These are phyloP conservation scores for Entomobrya proxima DNA, from an alignment of 2,888 invertebrate species.

Conservation along the genomic window DNA sequence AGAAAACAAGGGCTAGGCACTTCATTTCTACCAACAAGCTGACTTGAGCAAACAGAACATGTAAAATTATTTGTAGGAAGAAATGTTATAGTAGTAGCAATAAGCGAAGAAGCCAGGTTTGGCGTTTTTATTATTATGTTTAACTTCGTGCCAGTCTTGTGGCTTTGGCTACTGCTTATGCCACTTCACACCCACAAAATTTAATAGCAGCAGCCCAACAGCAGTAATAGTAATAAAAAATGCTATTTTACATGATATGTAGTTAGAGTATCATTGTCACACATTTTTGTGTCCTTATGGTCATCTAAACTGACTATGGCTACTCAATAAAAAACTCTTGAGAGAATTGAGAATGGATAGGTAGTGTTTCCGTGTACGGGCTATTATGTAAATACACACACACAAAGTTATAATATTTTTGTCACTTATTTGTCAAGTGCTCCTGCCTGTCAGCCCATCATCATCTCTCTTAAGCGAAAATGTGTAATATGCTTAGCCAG, in stretches of 20 bases:
- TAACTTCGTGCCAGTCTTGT: background rate
- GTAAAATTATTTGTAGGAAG: background rate
- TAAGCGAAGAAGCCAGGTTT: background rate
- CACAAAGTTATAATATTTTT: slow-evolving; percentile 27
- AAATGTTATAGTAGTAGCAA: background rate
- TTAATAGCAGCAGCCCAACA: background rate
- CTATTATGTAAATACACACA: background rate
- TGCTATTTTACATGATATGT: background rate
- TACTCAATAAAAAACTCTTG: background rate
- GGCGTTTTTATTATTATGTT: background rate
- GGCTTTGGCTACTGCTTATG: slow-evolving; percentile 10
- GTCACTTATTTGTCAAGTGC: slow-evolving; percentile 67
- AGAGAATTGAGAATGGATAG: background rate
- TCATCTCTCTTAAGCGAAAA: no score
- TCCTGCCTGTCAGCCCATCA: slow-evolving; percentile 58
- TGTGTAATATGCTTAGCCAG: background rate
- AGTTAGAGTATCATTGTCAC: slow-evolving; percentile 51
- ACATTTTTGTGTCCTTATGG: slow-evolving; percentile 13
- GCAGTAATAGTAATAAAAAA: background rate
- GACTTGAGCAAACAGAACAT: background rate
- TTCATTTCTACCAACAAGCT: background rate
- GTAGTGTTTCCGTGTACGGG: background rate
- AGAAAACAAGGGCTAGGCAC: slow-evolving; percentile 55
- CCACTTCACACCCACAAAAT: slow-evolving; percentile 17
- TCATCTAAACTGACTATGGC: background rate